phyloP scores from a whole-genome alignment of 2,113 vertebrate species.

The Polyodon spathula region DNA sequence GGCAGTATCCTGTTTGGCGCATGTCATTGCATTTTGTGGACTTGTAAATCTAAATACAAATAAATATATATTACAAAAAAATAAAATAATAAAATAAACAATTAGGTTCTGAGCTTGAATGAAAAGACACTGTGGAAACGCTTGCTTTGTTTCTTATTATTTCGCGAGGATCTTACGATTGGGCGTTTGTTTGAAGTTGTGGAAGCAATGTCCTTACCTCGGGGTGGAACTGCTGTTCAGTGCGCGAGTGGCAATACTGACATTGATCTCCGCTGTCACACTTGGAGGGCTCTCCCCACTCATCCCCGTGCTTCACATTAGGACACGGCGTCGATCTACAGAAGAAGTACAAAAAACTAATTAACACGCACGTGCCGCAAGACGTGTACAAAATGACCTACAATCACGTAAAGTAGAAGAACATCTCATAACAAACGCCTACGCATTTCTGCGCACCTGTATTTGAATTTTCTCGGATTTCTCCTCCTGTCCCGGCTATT shows the following conservation, averaged over 20 bases:
- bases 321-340: conserved; percentile 81
- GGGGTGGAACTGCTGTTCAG: conserved; percentile 87
- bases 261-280: conserved; percentile 78
- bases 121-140: no score
- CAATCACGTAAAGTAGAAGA: no score
- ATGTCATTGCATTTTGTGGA: conserved; percentile 90
- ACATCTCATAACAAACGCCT: no score
- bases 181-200: no score
- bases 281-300: conserved; percentile 85
- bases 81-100: no score
- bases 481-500: conserved; percentile 79
- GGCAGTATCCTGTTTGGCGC: conserved; percentile 81
- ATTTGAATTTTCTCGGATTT: conserved; percentile 78
- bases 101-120: no score
- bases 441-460: conserved; percentile 53
- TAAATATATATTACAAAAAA: no score
- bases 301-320: conserved; percentile 81
- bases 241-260: conserved; percentile 84
- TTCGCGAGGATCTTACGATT: no score
- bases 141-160: no score
- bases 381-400: no score
- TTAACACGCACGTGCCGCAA: no score
- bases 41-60: conserved; percentile 73
- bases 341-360: no score
- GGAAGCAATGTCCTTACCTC: conserved; percentile 56